Conservation (phyloP, 1,140 invertebrate genomes). For the Caenorhabditis inopinata region DNA sequence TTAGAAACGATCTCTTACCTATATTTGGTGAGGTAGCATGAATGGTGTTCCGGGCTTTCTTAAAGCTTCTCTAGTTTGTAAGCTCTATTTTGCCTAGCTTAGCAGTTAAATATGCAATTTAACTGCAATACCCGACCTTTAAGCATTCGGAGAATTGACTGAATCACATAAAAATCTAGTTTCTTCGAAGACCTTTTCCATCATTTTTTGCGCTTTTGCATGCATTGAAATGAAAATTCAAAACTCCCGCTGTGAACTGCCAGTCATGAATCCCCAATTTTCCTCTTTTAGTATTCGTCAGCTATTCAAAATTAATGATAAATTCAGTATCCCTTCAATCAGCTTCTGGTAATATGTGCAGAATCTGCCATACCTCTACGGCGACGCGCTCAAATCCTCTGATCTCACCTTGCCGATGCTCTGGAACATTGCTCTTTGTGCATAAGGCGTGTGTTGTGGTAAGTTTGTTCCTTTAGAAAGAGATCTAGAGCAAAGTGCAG, state of each 20-base stretch:
- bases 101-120: no score
- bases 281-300: neutral
- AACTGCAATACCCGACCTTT: no score
- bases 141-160: neutral
- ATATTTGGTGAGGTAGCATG: no score
- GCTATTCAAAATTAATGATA: neutral
- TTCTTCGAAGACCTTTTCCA: neutral
- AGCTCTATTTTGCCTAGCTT: no score
- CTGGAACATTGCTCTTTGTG: conserved; percentile 70
- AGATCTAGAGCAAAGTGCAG: no score
- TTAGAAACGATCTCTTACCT: no score
- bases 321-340: conserved; percentile 7
- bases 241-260: neutral
- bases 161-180: neutral
- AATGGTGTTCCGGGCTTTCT: no score
- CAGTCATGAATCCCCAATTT: neutral
- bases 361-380: conserved; percentile 59
- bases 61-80: no score
- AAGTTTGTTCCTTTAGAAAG: conserved; percentile 47
- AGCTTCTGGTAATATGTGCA: conserved; percentile 27
- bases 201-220: neutral
- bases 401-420: conserved; percentile 71
- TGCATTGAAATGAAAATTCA: no score
- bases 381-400: conserved; percentile 67
- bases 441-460: conserved; percentile 71